These are phyloP conservation scores for Salminus brasiliensis DNA, from an alignment of 2,113 vertebrate species.

Conservation along the genomic window DNA sequence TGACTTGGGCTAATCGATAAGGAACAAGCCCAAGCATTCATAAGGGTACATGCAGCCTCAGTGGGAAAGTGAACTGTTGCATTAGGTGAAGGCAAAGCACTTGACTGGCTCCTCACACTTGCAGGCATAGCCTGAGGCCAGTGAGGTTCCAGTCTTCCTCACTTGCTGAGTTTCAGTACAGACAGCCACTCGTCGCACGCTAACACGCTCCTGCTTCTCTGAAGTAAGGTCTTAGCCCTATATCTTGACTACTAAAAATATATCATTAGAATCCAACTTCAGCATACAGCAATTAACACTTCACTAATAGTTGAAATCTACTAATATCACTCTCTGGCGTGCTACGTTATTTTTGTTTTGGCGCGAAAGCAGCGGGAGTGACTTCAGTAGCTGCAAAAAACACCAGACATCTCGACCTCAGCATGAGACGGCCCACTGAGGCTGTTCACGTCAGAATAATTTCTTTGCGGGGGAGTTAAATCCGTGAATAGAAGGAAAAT, in stretches of 20 bases:
- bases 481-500: not conserved
- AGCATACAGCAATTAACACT: not conserved
- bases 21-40: not conserved
- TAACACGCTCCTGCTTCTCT: not conserved
- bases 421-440: not conserved
- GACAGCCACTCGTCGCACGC: not conserved
- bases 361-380: not conserved
- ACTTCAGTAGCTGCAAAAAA: not conserved
- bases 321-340: not conserved
- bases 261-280: not conserved
- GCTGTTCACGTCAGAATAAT: not conserved
- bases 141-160: conserved; percentile 5
- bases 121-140: conserved; percentile 43
- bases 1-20: conserved; percentile 23
- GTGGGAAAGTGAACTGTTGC: conserved; percentile 19
- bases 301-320: not conserved
- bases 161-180: conserved; percentile 13
- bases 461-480: not conserved
- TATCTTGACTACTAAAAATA: not conserved
- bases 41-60: not conserved
- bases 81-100: conserved; percentile 16
- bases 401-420: not conserved
- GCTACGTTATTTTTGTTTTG: not conserved
- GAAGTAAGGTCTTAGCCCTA: not conserved
- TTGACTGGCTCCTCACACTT: conserved; percentile 21